Evolutionary conservation across 2,888 invertebrate genomes (phyloP).

Genomic region (Netelia virgata): DNA sequence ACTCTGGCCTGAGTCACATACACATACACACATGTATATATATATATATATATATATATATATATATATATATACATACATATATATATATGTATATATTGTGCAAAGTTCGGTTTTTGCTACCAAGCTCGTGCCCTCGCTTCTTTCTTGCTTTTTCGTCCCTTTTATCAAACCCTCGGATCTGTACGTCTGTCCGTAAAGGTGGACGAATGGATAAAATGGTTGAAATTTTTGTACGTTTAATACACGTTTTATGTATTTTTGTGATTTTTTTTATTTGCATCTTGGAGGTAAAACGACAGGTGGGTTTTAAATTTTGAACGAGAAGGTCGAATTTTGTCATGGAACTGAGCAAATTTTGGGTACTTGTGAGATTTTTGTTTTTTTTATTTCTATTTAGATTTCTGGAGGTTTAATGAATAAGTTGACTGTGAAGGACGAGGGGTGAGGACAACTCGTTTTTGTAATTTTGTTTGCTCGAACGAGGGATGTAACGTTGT

Average conservation of each 20-base stretch:
- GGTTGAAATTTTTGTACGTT: constrained; percentile 70
- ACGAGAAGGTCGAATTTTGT: too few relatives aligned
- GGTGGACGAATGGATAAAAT: constrained; percentile 78
- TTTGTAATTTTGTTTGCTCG: constrained; percentile 29
- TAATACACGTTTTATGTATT: constrained; percentile 33
- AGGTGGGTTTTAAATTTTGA: too few relatives aligned
- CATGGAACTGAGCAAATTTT: not conserved
- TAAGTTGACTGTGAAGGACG: constrained; percentile 12
- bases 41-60: not conserved
- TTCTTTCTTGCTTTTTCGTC: constrained; percentile 43
- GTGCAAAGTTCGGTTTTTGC: constrained; percentile 57
- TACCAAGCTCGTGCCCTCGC: constrained; percentile 50
- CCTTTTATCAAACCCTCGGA: constrained; percentile 51
- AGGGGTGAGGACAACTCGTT: not conserved
- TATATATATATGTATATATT: constrained; percentile 22
- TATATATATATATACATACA: not conserved
- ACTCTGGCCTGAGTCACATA: constrained; percentile 70
- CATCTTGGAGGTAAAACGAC: not conserved
- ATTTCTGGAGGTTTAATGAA: constrained; percentile 31
- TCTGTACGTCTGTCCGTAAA: constrained; percentile 71
- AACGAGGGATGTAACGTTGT: not conserved
- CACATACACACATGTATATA: not conserved
- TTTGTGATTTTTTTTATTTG: constrained; percentile 10
- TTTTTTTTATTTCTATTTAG: not conserved
- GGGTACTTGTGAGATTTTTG: constrained; percentile 3